Conservation (phyloP, 2,113 vertebrate genomes). For the Muntiacus reevesi region DNA sequence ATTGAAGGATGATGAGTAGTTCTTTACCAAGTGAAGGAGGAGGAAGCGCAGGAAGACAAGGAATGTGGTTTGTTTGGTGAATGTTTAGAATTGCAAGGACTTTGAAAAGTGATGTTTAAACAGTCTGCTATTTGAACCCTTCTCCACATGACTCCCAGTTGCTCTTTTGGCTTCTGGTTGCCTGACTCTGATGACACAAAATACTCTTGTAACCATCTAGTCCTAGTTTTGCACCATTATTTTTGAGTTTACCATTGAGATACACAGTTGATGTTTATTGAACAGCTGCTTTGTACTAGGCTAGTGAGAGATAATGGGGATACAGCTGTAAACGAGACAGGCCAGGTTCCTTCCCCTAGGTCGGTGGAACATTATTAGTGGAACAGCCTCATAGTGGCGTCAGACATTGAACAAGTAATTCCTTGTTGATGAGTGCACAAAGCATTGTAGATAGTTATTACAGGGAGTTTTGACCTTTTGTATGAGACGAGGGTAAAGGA, state of each 20-base stretch:
- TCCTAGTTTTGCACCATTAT: neutral
- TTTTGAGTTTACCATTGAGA: constrained; percentile 12
- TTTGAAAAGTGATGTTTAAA: neutral
- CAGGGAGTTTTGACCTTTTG: neutral
- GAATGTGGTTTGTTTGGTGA: neutral
- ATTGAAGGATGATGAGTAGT: neutral
- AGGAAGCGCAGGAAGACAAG: neutral
- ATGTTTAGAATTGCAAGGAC: neutral
- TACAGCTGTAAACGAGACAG: neutral
- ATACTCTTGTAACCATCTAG: neutral
- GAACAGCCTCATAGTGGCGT: neutral
- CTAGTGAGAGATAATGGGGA: neutral
- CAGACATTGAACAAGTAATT: constrained; percentile 6
- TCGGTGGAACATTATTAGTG: neutral
- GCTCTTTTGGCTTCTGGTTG: neutral
- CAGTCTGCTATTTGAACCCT: neutral
- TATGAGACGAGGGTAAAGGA: neutral
- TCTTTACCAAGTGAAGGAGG: neutral
- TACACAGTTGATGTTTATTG: neutral
- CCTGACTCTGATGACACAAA: neutral
- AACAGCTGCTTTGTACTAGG: neutral
- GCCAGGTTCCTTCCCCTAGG: neutral
- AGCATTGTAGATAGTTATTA: neutral
- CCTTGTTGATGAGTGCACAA: neutral
- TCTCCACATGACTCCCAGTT: neutral